Conservation (phyloP, 1,140 invertebrate genomes). For the Saccostrea glomerata region DNA sequence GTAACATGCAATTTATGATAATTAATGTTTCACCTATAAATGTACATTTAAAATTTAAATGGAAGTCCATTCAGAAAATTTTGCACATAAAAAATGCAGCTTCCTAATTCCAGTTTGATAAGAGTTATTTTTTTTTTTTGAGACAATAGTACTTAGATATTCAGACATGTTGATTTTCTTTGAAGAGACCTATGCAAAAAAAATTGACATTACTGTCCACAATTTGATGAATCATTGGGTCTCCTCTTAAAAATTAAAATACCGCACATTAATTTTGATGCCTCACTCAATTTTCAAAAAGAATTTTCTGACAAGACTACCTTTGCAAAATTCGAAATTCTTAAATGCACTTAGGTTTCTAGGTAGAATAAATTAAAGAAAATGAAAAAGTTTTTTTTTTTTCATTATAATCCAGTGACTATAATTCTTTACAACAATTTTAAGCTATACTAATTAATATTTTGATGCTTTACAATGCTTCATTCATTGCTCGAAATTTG, state of each 20-base stretch:
- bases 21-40: not conserved
- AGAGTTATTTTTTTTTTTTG: not conserved
- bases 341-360: not conserved
- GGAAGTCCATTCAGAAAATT: not conserved
- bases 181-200: not conserved
- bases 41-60: conserved; percentile 17
- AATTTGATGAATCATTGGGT: not conserved
- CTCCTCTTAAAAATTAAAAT: not conserved
- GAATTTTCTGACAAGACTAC: not conserved
- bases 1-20: not conserved
- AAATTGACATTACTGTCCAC: not conserved
- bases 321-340: not conserved
- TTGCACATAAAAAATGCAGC: not conserved
- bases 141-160: not conserved
- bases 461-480: too few relatives aligned
- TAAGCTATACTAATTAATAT: too few relatives aligned
- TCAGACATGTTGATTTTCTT: not conserved
- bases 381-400: not conserved
- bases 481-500: too few relatives aligned
- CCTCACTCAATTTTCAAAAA: not conserved
- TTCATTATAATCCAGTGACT: too few relatives aligned
- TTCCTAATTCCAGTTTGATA: not conserved
- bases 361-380: not conserved
- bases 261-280: not conserved
- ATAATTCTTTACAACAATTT: too few relatives aligned